Evolutionary conservation across 2,888 invertebrate genomes (phyloP), one percentile per base, ranked within the genome.

Genomic region (Drosophila macrospina): DNA sequence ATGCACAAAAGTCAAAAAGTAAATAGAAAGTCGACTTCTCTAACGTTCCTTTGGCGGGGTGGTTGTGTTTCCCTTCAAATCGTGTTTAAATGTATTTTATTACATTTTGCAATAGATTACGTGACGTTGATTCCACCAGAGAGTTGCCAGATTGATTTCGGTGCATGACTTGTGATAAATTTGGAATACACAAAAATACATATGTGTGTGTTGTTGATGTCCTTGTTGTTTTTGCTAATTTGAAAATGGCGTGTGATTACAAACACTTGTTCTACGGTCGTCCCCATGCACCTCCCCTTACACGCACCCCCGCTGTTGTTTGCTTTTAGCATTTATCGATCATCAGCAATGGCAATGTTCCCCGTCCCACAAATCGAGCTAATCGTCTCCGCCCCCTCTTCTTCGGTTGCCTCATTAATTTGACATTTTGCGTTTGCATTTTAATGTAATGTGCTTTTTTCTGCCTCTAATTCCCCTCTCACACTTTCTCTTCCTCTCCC

Each of bases 181-280:
- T 68, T 34, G 55, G 48, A 64, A 57, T 50, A n/a, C 28, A 2
- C 3, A 3, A 20, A 15, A 44, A n/a, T 32, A 2, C 3, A 3
- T 2, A 15, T 39, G 16, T 42, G n/a, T 36, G 47, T 41, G 26
- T 36, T 28, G 50, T n/a, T 51, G 26, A 28, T 47, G 26, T 16
- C 30, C 39, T 42, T 54, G 28, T 16, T 11, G 56, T 50, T 45
- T 44, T 37, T 51, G 67, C 87, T 83, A 83, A 83, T 88, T 86
- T 60, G 81, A 76, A 75, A 84, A 81, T 86, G 70, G 88, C 88
- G 88, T 88, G 86, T 69, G 88, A 88, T 75, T 79, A 69, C 65
- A 48, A 77, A 74, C 85, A 86, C 86, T 88, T 87, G 86, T 86
- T 76, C 64, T 41, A 48, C 50, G 39, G 41, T 24, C 11, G 39